Evolutionary conservation across 2,113 vertebrate species (phyloP).

Genomic region (Hypocryptadius cinnamomeus): DNA sequence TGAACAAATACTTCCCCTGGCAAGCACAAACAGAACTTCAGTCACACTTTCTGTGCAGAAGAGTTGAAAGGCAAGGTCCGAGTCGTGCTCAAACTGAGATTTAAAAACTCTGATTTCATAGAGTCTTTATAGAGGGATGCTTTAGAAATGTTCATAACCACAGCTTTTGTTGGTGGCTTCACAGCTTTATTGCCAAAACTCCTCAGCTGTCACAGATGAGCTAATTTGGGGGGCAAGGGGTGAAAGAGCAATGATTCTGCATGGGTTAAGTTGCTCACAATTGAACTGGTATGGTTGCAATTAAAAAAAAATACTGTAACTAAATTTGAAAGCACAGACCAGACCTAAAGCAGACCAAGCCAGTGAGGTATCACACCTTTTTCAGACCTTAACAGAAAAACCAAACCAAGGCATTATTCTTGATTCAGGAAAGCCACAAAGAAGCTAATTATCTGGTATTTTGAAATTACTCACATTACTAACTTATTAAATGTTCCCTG

Average conservation of each 20-base stretch:
- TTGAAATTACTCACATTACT: not conserved
- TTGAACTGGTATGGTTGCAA: not conserved
- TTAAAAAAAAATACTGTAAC: fast-evolving
- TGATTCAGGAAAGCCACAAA: not conserved
- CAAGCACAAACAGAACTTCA: not conserved
- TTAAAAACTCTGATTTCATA: not conserved
- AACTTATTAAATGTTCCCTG: not conserved
- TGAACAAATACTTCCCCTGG: not conserved
- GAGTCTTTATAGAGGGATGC: not conserved
- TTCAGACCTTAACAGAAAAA: not conserved
- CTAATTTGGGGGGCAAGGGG: not conserved
- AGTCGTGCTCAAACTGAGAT: not conserved
- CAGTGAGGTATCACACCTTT: not conserved
- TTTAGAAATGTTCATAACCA: not conserved
- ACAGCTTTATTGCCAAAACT: not conserved
- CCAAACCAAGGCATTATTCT: not conserved
- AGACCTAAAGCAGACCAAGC: not conserved
- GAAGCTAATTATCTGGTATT: not conserved
- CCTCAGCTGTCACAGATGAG: not conserved
- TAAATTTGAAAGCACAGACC: not conserved
- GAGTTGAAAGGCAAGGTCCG: not conserved
- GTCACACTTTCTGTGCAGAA: not conserved
- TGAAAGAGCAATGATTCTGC: not conserved
- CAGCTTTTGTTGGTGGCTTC: not conserved
- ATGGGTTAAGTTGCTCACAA: not conserved